These are phyloP conservation scores for Brenthis ino DNA, from an alignment of 2,888 invertebrate genomes.

Conservation along the genomic window DNA sequence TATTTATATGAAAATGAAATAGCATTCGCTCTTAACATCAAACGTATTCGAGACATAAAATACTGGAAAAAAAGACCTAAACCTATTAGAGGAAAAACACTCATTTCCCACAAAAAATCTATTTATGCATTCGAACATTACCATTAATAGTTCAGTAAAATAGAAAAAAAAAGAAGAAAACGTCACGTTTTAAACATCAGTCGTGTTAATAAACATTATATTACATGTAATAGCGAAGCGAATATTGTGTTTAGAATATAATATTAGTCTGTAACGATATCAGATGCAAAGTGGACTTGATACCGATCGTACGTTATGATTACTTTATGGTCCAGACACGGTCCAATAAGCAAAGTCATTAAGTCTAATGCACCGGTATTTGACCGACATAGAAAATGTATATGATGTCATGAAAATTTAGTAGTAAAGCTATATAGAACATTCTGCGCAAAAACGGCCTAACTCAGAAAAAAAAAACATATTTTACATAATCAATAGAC, in stretches of 20 bases:
- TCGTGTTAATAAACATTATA: neutral
- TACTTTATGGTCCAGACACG: slow-evolving; percentile 17
- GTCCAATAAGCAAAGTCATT: slow-evolving; percentile 10
- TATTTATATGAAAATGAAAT: neutral
- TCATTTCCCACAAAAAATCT: no score
- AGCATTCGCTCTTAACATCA: neutral
- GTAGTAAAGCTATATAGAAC: neutral
- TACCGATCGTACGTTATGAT: slow-evolving; percentile 1
- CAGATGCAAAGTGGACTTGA: no score
- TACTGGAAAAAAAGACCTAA: slow-evolving; percentile 6
- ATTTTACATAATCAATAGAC: no score
- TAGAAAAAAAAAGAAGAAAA: slow-evolving; percentile 10
- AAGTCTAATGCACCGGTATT: slow-evolving; percentile 4
- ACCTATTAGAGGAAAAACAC: neutral
- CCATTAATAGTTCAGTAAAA: slow-evolving; percentile 10
- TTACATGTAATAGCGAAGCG: neutral
- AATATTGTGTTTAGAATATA: slow-evolving; percentile 6
- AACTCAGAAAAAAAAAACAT: no score
- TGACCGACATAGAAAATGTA: neutral
- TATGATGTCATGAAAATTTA: neutral
- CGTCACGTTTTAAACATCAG: slow-evolving; percentile 15
- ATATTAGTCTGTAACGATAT: neutral
- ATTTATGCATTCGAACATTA: slow-evolving; percentile 5
- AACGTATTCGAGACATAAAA: slow-evolving; percentile 12
- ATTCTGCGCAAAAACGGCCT: no score